Evolutionary conservation across 2,113 vertebrate genomes (phyloP), one percentile per base, ranked within the genome.

Genomic region (Prochilodus magdalenae): DNA sequence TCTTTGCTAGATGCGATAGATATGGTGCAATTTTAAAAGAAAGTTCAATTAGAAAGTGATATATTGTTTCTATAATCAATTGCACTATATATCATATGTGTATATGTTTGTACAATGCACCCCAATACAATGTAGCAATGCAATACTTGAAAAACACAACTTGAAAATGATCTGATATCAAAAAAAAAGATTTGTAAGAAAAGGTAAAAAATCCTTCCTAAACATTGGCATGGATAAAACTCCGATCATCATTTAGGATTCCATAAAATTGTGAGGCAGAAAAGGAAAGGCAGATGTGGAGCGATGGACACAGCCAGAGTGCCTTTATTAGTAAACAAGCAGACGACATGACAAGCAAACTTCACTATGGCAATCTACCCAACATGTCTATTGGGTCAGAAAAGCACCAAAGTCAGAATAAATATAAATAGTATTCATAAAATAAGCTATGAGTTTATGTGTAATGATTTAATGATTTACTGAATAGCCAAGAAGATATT

Each of bases 281-380:
- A 55, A 20, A 16, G 20, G 53, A 55, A 55, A 66, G 30, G 16
- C 16, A 20, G 63, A 33, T 33, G 33, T 55, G 53, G 29, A 40
- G n/a, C 11, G 12, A 4, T 65, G 47, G 12, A 33, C 27, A 26
- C 14, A 4, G 30, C 24, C 8, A 79, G 15, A 16, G 4, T 55
- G 29, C 55, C 60, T 47, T 81, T 72, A 75, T 81, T 66, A 69
- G 71, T 29, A 53, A 29, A 44, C 65, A 75, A 67, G 47, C n/a
- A 67, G 60, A 22, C 72, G 29, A 65, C 33, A 40, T 13, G 2
- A 18, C 16, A 63, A 51, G 57, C 27, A 18, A 12, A 80, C 15
- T 0, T 66, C 18, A 5, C 16, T 15, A 30, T 30, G 62, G 62
- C 30, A 55, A 55, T 18, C 18, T 13, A 49, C 47, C 2, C 12